These are phyloP conservation scores for Meriones unguiculatus DNA, from an alignment of 2,113 vertebrate species.

Conservation along the genomic window DNA sequence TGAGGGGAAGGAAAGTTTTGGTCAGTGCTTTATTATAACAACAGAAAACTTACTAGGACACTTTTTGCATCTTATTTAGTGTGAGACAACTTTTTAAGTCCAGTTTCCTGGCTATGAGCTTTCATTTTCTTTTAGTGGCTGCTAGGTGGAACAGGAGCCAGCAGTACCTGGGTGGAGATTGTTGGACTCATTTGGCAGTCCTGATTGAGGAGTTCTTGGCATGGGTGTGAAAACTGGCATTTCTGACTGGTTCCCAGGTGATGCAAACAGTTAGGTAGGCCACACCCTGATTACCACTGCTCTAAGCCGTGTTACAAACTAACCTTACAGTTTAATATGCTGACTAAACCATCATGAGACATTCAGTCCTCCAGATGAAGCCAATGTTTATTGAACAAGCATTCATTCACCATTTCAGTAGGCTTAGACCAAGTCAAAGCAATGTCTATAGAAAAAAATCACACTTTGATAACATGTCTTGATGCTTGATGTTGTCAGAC, in stretches of 20 bases:
- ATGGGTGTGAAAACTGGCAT: background rate
- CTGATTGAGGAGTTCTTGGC: background rate
- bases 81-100: conserved; percentile 27
- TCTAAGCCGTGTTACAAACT: background rate
- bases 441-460: conserved; percentile 63
- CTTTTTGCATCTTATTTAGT: conserved; percentile 5
- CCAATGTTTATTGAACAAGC: conserved; percentile 35
- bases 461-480: conserved; percentile 51
- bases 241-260: background rate
- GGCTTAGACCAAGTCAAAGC: conserved; percentile 70
- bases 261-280: background rate
- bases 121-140: conserved; percentile 43
- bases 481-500: conserved; percentile 87
- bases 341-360: background rate
- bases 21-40: background rate
- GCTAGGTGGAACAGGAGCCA: conserved; percentile 13
- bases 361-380: background rate
- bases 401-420: conserved; percentile 37
- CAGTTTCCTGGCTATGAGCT: background rate
- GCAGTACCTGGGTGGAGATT: background rate
- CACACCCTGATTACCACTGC: background rate
- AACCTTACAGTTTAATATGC: conserved; percentile 26
- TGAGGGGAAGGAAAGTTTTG: background rate
- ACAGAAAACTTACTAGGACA: background rate
- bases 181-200: background rate